Conservation (phyloP, 2,797 vertebrate genomes). For the Semaprochilodus insignis region DNA sequence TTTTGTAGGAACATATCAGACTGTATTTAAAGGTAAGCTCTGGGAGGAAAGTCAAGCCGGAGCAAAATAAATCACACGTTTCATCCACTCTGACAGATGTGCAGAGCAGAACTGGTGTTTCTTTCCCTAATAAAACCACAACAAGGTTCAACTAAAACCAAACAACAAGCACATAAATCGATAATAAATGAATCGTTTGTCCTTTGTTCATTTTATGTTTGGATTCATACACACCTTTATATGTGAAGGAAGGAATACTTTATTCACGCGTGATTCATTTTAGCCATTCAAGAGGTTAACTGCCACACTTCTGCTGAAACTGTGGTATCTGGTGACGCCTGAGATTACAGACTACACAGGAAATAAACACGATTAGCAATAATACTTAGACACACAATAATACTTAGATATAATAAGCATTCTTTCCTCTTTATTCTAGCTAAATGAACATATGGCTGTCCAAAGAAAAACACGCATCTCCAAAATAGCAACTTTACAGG, state of each 20-base stretch:
- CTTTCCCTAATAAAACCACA: neutral
- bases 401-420: neutral
- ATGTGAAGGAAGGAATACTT: no score
- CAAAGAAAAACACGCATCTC: no score
- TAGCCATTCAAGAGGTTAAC: neutral
- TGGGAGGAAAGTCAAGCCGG: neutral
- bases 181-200: neutral
- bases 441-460: no score
- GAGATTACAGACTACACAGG: neutral
- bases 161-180: neutral
- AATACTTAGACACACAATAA: neutral
- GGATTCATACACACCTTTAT: no score
- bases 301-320: neutral
- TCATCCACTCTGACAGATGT: neutral
- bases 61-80: neutral
- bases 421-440: neutral
- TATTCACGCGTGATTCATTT: neutral
- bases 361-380: neutral
- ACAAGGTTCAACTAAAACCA: neutral
- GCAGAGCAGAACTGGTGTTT: neutral
- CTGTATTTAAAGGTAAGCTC: slow-evolving; percentile 8
- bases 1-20: slow-evolving; percentile 18
- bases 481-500: no score
- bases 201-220: no score
- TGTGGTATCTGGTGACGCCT: no score